Evolutionary conservation across 1,140 invertebrate genomes (phyloP).

Genomic region (Cherax destructor): DNA sequence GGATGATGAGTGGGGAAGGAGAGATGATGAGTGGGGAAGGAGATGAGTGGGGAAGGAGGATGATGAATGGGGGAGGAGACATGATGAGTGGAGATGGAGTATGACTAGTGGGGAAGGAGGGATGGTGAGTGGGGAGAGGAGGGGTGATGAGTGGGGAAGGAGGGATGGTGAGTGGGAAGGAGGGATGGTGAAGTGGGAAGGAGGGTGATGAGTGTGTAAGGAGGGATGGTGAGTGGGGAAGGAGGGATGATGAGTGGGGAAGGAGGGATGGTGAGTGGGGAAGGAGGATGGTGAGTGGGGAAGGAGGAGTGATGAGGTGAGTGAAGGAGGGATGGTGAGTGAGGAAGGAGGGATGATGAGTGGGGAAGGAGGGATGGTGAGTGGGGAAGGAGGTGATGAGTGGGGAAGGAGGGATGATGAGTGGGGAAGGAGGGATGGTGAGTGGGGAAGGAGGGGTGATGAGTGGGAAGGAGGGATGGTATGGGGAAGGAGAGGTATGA

Average conservation of each 20-base stretch:
- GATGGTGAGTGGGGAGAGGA: too few relatives aligned
- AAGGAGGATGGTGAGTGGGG: too few relatives aligned
- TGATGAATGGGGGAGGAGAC: not conserved
- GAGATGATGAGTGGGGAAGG: not conserved
- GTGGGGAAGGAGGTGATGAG: too few relatives aligned
- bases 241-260: not conserved
- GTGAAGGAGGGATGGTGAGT: too few relatives aligned
- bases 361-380: too few relatives aligned
- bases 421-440: too few relatives aligned
- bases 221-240: not conserved
- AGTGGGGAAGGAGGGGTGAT: too few relatives aligned
- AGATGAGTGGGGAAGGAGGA: not conserved
- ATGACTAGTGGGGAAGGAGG: not conserved
- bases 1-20: not conserved
- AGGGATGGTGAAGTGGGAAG: not conserved
- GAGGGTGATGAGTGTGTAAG: not conserved
- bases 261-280: not conserved
- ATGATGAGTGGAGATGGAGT: not conserved
- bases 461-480: not conserved
- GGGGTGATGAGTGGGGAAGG: too few relatives aligned
- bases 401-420: too few relatives aligned
- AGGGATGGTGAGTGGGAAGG: not conserved
- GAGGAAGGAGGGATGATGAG: too few relatives aligned
- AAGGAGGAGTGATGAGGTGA: too few relatives aligned
- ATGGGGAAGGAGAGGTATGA: not conserved